A percentile compares a stretch with the other conserved stretches of the same genome.
Evolutionary conservation across 2,888 invertebrate species (phyloP).

Genomic region (Xestia xanthographa): DNA sequence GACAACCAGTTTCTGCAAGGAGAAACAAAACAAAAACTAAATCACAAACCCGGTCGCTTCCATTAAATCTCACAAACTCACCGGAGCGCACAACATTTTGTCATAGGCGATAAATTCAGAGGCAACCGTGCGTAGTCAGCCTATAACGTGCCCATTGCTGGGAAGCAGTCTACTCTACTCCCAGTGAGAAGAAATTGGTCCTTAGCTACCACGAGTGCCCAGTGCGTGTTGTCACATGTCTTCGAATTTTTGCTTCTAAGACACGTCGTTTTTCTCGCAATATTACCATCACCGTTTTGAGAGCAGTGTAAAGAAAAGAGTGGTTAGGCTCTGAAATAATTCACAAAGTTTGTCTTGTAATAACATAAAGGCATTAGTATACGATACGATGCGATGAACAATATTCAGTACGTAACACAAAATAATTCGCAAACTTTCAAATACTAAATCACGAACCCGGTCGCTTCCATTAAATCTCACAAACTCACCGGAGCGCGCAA

Average conservation of each 20-base stretch:
- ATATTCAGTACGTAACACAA: not conserved
- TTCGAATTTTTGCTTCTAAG: not conserved
- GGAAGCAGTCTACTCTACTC: too few relatives aligned
- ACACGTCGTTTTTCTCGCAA: not conserved
- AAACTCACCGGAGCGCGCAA: slow-evolving; percentile 31
- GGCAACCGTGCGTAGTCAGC: slow-evolving; percentile 27
- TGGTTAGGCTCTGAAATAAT: not conserved
- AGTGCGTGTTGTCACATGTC: too few relatives aligned
- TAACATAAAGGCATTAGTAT: not conserved
- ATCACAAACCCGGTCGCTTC: slow-evolving; percentile 39
- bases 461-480: slow-evolving; percentile 50
- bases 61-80: slow-evolving; percentile 36
- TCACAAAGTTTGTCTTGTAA: slow-evolving; percentile 10
- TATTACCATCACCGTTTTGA: not conserved
- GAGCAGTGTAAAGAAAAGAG: not conserved
- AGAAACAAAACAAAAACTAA: slow-evolving; percentile 11
- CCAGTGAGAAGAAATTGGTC: too few relatives aligned
- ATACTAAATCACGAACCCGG: slow-evolving; percentile 21
- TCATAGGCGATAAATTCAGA: slow-evolving; percentile 51
- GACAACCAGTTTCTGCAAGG: too few relatives aligned
- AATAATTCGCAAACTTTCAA: not conserved
- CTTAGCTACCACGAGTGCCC: too few relatives aligned
- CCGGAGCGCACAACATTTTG: slow-evolving; percentile 43
- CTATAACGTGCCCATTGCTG: too few relatives aligned
- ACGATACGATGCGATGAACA: not conserved